These are phyloP conservation scores for Phalacrocorax carbo DNA, from an alignment of 2,113 vertebrate genomes.

Conservation along the genomic window DNA sequence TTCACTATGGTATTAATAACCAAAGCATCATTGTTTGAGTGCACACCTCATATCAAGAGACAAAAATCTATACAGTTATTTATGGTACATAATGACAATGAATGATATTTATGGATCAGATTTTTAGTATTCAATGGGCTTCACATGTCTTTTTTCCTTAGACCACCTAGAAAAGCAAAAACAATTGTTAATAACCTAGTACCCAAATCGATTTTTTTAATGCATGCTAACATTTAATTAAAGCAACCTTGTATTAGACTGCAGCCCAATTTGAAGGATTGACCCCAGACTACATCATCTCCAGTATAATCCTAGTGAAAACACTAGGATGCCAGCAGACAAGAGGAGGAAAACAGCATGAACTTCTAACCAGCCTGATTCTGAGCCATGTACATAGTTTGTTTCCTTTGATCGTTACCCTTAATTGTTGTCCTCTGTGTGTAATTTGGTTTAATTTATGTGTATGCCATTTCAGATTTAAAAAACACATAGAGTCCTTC, in stretches of 20 bases:
- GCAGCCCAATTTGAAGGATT: conserved; percentile 7
- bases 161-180: neutral
- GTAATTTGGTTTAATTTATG: conserved; percentile 66
- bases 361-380: conserved; percentile 35
- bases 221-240: conserved; percentile 24
- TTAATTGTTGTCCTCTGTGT: conserved; percentile 58
- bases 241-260: neutral
- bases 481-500: conserved; percentile 62
- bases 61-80: neutral
- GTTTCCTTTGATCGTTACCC: conserved; percentile 56
- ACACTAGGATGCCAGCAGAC: conserved; percentile 34
- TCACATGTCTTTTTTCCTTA: neutral
- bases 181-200: neutral
- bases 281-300: conserved; percentile 13
- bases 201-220: neutral
- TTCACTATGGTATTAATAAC: neutral
- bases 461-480: conserved; percentile 58
- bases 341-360: conserved; percentile 1
- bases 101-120: neutral
- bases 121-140: neutral
- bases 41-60: neutral
- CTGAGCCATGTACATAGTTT: conserved; percentile 20
- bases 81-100: neutral
- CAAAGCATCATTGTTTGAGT: neutral
- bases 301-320: conserved; percentile 18